phyloP scores from a whole-genome alignment of 2,797 vertebrate species.

The Parauchenoglanis ngamensis region DNA sequence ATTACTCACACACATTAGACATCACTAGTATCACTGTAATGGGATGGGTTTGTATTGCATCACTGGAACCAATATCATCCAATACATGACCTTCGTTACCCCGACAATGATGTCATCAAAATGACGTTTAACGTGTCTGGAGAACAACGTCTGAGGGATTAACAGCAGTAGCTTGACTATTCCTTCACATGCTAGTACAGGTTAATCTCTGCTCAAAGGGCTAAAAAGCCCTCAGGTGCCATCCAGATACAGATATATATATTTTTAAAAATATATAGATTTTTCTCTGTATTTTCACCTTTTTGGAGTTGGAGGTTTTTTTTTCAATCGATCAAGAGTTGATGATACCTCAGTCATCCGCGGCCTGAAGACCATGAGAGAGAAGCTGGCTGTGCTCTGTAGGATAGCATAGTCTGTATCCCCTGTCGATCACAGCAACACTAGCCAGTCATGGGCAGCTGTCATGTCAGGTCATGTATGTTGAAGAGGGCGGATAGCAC shows the following conservation, averaged over 20 bases:
- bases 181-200: not conserved
- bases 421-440: not conserved
- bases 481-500: not conserved
- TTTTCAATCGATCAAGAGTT: not conserved
- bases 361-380: not conserved
- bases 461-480: not conserved
- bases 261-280: not conserved
- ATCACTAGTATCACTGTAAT: not conserved
- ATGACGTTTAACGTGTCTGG: not conserved
- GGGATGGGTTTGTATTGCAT: not conserved
- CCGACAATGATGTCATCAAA: not conserved
- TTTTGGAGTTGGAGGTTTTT: not conserved
- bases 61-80: not conserved
- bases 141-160: not conserved
- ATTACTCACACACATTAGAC: constrained; percentile 26
- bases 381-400: not conserved
- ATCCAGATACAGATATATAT: not conserved
- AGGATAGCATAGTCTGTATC: not conserved
- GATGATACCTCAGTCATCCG: not conserved
- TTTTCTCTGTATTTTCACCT: not conserved
- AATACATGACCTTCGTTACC: not conserved
- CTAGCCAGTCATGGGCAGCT: not conserved
- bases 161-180: not conserved
- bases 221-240: not conserved
- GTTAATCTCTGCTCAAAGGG: not conserved